Conservation (phyloP, 2,113 vertebrate genomes). For the Ctenomys sociabilis region DNA sequence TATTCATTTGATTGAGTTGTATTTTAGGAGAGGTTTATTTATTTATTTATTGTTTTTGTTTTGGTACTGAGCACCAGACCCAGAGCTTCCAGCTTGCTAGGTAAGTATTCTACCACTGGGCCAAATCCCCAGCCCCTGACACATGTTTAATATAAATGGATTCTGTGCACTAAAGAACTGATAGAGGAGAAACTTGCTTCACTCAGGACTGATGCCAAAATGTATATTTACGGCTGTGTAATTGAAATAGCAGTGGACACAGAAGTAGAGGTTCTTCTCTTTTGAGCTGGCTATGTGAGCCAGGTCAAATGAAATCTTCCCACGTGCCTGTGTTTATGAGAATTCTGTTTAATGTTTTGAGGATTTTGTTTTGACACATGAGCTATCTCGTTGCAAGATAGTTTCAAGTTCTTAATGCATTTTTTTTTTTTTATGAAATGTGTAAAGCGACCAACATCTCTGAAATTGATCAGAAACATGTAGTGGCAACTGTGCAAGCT, state of each 20-base stretch:
- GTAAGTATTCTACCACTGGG: too few relatives aligned
- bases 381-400: conserved; percentile 3
- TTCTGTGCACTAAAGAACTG: neutral
- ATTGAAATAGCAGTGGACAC: neutral
- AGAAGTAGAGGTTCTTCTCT: neutral
- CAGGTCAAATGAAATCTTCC: conserved; percentile 16
- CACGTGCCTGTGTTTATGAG: neutral
- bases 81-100: too few relatives aligned
- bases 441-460: conserved; percentile 11
- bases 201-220: neutral
- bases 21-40: too few relatives aligned
- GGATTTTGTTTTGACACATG: conserved; percentile 58
- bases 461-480: conserved; percentile 1
- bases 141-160: neutral
- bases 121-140: too few relatives aligned
- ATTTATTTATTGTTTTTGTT: too few relatives aligned
- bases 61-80: too few relatives aligned
- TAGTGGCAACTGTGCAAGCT: conserved; percentile 5
- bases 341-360: neutral
- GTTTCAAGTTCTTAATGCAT: neutral
- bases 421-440: conserved; percentile 61
- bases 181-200: neutral
- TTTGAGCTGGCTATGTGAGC: neutral
- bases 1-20: too few relatives aligned
- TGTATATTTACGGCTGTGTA: neutral